Conservation (phyloP, 2,797 vertebrate species). For the Rhabdomys pumilio region DNA sequence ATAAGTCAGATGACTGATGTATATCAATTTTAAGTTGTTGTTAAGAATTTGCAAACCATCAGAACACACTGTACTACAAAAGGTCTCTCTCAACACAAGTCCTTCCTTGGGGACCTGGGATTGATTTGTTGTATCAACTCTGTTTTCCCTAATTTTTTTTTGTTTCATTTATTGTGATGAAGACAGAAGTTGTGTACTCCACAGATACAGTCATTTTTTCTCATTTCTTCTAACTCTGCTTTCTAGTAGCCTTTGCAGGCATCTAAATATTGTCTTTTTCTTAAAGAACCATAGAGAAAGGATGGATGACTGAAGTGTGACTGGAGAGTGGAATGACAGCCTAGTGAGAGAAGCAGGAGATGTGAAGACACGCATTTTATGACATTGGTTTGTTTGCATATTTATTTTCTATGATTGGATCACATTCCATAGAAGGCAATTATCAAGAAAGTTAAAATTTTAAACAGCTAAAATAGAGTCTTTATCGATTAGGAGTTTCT, state of each 20-base stretch:
- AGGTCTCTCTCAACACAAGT: neutral
- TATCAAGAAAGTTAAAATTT: neutral
- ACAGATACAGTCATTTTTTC: neutral
- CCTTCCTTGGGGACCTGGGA: neutral
- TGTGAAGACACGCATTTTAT: neutral
- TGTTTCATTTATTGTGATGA: neutral
- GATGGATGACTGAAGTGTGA: constrained; percentile 7
- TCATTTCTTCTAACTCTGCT: constrained; percentile 28
- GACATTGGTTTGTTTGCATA: neutral
- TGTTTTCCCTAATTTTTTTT: constrained; percentile 19
- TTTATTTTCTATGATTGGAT: neutral
- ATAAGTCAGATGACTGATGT: neutral
- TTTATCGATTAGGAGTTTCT: neutral
- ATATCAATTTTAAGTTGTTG: neutral
- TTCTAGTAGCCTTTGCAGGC: neutral
- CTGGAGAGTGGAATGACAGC: neutral
- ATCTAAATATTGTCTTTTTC: neutral
- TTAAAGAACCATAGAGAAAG: constrained; percentile 9
- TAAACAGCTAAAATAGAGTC: neutral
- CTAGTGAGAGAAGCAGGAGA: neutral
- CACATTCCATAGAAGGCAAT: neutral
- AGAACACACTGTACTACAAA: neutral
- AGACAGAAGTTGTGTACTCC: neutral
- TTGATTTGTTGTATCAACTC: neutral
- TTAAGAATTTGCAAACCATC: neutral